Conservation (phyloP, 2,797 vertebrate species). For the Liparis tanakae region DNA sequence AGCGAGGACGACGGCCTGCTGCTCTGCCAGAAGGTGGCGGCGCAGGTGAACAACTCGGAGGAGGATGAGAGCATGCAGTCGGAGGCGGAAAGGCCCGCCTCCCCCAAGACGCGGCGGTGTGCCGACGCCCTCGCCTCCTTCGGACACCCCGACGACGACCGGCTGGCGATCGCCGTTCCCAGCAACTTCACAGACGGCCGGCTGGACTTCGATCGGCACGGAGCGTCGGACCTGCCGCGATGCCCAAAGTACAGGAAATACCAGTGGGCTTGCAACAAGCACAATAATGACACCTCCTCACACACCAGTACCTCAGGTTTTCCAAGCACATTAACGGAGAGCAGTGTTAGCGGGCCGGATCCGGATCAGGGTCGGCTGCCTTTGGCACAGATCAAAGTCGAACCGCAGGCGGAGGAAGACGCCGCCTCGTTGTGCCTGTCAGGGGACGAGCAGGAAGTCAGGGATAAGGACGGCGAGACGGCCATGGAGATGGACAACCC, state of each 20-base stretch:
- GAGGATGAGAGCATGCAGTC: slow-evolving; percentile 93
- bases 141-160: slow-evolving; percentile 84
- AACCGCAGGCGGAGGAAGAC: slow-evolving; percentile 92
- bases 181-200: slow-evolving; percentile 85
- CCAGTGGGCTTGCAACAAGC: slow-evolving; percentile 98
- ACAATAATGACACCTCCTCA: slow-evolving; percentile 94
- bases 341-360: slow-evolving; percentile 73
- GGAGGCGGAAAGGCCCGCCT: slow-evolving; percentile 84
- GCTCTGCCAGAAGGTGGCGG: slow-evolving; percentile 88
- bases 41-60: slow-evolving; percentile 86
- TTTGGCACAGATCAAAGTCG: slow-evolving; percentile 91
- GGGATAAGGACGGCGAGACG: slow-evolving; percentile 86
- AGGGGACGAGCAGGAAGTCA: slow-evolving; percentile 89
- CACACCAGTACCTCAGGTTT: slow-evolving; percentile 99
- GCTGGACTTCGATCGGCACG: slow-evolving; percentile 88
- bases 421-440: slow-evolving; percentile 91
- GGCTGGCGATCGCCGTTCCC: slow-evolving; percentile 81
- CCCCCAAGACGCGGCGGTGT: slow-evolving; percentile 83
- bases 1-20: slow-evolving; percentile 91
- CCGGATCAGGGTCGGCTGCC: slow-evolving; percentile 64
- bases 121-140: slow-evolving; percentile 83
- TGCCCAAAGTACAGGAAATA: slow-evolving; percentile 99
- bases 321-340: slow-evolving; percentile 95
- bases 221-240: slow-evolving; percentile 86
- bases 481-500: slow-evolving; percentile 93